These are phyloP conservation scores for Pachycephus smyrnensis DNA, from an alignment of 2,888 invertebrate species.

Conservation along the genomic window DNA sequence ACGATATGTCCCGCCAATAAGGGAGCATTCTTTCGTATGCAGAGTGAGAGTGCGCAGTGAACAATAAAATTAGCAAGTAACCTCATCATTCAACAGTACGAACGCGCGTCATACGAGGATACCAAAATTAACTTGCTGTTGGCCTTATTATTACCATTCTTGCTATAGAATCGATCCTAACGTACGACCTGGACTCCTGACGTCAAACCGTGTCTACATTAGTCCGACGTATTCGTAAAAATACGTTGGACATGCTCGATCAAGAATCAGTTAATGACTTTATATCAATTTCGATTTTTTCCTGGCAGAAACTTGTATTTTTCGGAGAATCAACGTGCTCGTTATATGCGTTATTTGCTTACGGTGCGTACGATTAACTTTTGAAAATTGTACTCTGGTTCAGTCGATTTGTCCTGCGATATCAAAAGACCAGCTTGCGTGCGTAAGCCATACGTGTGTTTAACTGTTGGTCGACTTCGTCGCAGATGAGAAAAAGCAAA, in stretches of 20 bases:
- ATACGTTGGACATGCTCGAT: background rate
- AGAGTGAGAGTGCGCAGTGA: background rate
- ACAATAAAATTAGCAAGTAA: background rate
- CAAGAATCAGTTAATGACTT: background rate
- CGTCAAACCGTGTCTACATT: background rate
- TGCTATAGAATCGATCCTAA: background rate
- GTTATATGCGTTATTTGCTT: background rate
- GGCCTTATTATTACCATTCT: background rate
- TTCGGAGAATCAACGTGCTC: background rate
- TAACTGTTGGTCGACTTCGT: background rate
- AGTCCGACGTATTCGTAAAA: background rate
- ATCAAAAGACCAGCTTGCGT: background rate
- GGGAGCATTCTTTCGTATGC: background rate
- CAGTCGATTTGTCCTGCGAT: background rate
- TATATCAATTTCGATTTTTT: background rate
- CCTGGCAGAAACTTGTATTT: background rate
- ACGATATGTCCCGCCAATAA: background rate
- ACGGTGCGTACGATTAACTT: background rate
- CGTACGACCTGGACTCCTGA: background rate
- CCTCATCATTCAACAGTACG: background rate
- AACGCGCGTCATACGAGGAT: background rate
- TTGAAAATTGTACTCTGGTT: background rate
- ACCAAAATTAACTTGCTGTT: background rate
- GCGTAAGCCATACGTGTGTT: background rate
- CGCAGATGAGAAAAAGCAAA: background rate